Base-by-base conservation (phyloP, 2,113 vertebrate species). In the Oryzias woworae region DNA sequence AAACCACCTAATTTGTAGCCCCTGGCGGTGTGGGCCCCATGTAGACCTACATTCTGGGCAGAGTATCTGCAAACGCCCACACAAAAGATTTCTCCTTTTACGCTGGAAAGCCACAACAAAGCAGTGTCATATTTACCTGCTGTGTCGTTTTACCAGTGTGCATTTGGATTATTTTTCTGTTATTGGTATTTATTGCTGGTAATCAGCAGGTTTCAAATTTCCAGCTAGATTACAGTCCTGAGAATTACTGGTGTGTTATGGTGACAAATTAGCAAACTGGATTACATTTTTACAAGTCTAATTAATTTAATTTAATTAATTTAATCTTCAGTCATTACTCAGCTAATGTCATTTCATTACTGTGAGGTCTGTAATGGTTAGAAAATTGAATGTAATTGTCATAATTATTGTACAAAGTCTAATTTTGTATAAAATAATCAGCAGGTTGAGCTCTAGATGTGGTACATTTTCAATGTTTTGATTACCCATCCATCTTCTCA, bases 31-130 rank as follows among this genome's bases (percentile, higher is more conserved):
- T 81, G 73, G 84, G 75, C 28, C 46, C 81, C 65, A 73, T 44
- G 51, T 24, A 67, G 66, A 54, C 76, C 69, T 74, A 66, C 52
- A 73, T 79, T 65, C 61, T 65, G 54, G 59, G 78, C 71, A 48
- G 62, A 62, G 63, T 73, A 69, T 68, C 69, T 82, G 68, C 58
- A 20, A 77, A 73, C 70, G 7, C 71, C 71, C 62, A 77, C 74
- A 69, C 47, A 50, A 54, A 62, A 69, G 75, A 75, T 63, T 77
- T 73, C 56, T 73, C 52, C 62, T 52, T 67, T 70, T 64, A 48
- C 71, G 75, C 76, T 53, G 71, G 23, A 53, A 77, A 87, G 59
- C 87, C 87, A 88, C 85, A 84, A 77, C 72, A 87, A 87, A 84
- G 77, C 56, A 41, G 42, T 54, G 52, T 55, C 66, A 60, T 55